Base-by-base conservation (phyloP, 2,888 invertebrate species). In the Polydrusus pterygomalis region DNA sequence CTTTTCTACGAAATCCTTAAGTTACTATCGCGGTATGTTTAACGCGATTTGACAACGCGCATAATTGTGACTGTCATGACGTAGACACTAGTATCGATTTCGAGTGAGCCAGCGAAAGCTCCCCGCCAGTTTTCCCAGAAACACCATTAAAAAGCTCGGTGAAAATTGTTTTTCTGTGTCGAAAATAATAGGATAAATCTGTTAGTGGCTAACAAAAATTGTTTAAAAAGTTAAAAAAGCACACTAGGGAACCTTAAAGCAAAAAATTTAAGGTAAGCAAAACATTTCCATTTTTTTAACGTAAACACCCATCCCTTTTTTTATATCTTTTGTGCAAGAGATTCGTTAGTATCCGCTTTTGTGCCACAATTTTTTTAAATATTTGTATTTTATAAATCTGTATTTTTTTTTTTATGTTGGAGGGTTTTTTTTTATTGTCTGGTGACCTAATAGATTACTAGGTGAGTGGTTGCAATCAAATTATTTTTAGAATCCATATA, bases 71-170 rank as follows among this genome's bases (percentile, higher is more conserved):
- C 5, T 1, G 34, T 1, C 34, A 34, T 7, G 2, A 34, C 34
- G 34, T 34, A 34, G 34, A 34, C 34, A 8, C 34, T 34, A 34
- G 34, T 34, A 34, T 34, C 34, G 34, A 78, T 78, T 78, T 78
- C 75, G 62, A 34, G 64, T 63, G 68, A 74, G 64, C 74, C 74
- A 64, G 77, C 67, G 54, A 74, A 70, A 74, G 56, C 49, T 69
- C 70, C 77, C 70, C 64, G 69, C 45, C 72, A 72, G 67, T 77
- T 73, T 58, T 64, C 68, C 72, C 72, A 68, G 72, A 43, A 60
- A 43, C 65, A 40, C 17, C n/a, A 67, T 30, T 34, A 62, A 70
- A 70, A 70, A 60, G 47, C 51, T 20, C 67, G 8, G 30, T 17
- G 34, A 34, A 17, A 34, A 11, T 65, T 49, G 10, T 47, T 64